These are phyloP conservation scores for Monopterus albus DNA, from an alignment of 2,113 vertebrate species.

Conservation along the genomic window DNA sequence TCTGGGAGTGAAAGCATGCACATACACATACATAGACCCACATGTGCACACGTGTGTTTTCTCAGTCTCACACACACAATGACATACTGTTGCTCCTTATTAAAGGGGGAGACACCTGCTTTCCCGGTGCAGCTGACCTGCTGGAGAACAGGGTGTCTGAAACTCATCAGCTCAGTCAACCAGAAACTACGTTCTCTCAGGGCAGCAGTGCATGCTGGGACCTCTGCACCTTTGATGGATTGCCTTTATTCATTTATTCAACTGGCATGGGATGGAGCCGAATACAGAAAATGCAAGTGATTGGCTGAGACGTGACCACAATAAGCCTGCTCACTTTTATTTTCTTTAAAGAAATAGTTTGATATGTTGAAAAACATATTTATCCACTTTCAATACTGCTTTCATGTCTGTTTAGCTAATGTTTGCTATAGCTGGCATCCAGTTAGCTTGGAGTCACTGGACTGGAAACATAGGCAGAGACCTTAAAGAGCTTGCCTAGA, in stretches of 20 bases:
- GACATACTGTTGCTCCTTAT: constrained; percentile 7
- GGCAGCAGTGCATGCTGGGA: constrained; percentile 40
- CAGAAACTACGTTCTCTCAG: constrained; percentile 25
- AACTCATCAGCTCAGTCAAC: constrained; percentile 53
- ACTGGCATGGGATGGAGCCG: background rate
- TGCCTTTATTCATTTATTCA: constrained; percentile 38
- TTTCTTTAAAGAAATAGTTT: too few species aligned
- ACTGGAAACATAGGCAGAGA: too few species aligned
- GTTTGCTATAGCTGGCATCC: background rate
- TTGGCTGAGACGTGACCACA: background rate
- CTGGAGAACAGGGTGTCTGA: constrained; percentile 31
- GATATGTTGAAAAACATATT: too few species aligned
- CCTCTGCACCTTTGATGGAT: constrained; percentile 14
- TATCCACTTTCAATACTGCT: too few species aligned
- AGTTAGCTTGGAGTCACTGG: background rate
- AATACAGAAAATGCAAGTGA: background rate
- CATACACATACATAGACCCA: background rate
- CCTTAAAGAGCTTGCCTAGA: too few species aligned
- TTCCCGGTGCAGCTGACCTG: constrained; percentile 41
- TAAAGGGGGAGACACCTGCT: constrained; percentile 65
- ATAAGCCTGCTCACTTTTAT: background rate
- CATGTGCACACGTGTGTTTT: background rate
- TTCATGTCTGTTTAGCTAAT: background rate
- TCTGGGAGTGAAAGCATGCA: constrained; percentile 12
- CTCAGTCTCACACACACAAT: background rate